Evolutionary conservation across 2,113 vertebrate species (phyloP), one percentile per base, ranked within the genome.

Genomic region (Petroica traversi): DNA sequence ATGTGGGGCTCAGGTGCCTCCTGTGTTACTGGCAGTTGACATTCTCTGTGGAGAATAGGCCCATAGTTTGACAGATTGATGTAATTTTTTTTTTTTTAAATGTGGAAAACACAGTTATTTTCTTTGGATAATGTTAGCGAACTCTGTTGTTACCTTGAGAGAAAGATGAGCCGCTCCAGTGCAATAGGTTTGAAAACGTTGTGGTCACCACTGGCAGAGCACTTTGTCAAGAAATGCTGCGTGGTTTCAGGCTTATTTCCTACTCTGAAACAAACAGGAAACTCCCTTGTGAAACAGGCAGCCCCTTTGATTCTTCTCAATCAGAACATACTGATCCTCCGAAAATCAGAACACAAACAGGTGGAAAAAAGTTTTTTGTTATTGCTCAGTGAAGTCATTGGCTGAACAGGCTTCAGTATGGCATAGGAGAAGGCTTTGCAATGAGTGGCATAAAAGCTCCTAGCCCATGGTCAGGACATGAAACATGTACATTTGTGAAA

Each of bases 181-280:
- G n/a, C 22, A 84, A 46, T 40, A 74, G 45, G 61, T 91, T 78
- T 74, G 52, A 91, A 64, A 89, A 85, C 2, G 7, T 28, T 86
- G 34, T 87, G 68, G 59, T 89, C 45, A 34, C 20, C 40, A 24
- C 59, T 59, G 87, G 64, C 57, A 73, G 88, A 68, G 23, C 24
- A 43, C 51, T 92, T 89, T 68, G 36, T 86, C 41, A 77, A 64
- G 57, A 89, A 64, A 74, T 62, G 16, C 28, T 64, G 0, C 0
- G 3, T 89, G 59, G 49, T 73, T 95, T 92, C 49, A 66, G 48
- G 24, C 69, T 92, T 76, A 11, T 43, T 85, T 85, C 58, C 45
- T 79, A 12, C 58, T 82, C 45, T 85, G 89, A 85, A 88, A 85
- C 54, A 95, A 91, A 94, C 49, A 79, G 49, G 69, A 76, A 95